Base-by-base conservation (phyloP, 2,113 vertebrate species). In the Perca flavescens region DNA sequence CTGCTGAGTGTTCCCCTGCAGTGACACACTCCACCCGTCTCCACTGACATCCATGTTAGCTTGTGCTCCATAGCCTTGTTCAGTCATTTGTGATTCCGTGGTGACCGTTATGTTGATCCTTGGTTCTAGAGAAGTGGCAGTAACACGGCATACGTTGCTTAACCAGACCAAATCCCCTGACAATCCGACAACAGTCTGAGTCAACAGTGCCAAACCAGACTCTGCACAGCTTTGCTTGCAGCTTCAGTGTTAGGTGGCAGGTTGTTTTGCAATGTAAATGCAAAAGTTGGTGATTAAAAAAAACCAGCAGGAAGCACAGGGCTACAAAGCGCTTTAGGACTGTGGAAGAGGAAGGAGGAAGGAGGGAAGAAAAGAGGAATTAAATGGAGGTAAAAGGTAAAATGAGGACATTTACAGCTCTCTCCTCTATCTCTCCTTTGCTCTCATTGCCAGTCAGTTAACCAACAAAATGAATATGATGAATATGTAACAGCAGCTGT, bases 401-500 rank as follows among this genome's bases (percentile, higher is more conserved):
- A 79, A 84, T 25, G 52, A 78, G 61, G 63, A 65, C 50, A 64
- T 54, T 77, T 52, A 78, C 62, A 80, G 49, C 49, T 67, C 56
- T 50, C 60, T 67, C 50, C 52, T 34, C 49, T 36, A 11, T 43
- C 58, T 77, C 73, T 36, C 69, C 74, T 81, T 61, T 77, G 22
- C 74, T 79, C 66, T 88, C 80, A 9, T 43, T 87, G 75, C 64
- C 65, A 79, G 64, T 73, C 83, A 80, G 65, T 78, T 85, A 91
- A 90, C 43, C 80, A 85, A 77, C 72, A 74, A 88, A 89, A 71
- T 88, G 62, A 77, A 83, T 52, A 43, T 83, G 66, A 93, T 94
- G 87, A 94, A 93, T 93, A 94, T 92, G 90, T 68, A 93, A 82
- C 77, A 93, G 89, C 89, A 93, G 88, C 90, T 92, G 92, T 88